Evolutionary conservation across 2,888 invertebrate species (phyloP).

Genomic region (Eupithecia exiguata): DNA sequence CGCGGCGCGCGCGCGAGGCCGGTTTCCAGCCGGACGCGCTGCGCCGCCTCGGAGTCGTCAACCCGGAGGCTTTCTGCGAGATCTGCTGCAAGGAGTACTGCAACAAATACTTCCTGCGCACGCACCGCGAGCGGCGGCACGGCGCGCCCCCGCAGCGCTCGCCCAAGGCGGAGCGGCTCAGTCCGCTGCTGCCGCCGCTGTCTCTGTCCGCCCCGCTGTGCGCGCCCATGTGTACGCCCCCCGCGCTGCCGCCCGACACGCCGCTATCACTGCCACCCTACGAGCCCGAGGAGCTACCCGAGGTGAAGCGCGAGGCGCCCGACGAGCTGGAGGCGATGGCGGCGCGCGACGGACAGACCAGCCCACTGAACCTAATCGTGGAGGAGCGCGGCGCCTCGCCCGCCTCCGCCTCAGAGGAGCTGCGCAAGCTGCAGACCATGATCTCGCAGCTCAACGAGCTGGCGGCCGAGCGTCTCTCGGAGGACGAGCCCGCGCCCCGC

Average conservation of each 20-base stretch:
- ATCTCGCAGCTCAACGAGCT: slow-evolving; percentile 93
- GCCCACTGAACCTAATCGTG: slow-evolving; percentile 91
- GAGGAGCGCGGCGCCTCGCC: slow-evolving; percentile 85
- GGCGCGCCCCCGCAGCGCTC: slow-evolving; percentile 85
- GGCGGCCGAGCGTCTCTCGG: slow-evolving; percentile 82
- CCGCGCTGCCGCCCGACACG: slow-evolving; percentile 89
- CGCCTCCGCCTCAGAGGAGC: slow-evolving; percentile 90
- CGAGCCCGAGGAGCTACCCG: slow-evolving; percentile 67
- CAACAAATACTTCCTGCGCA: slow-evolving; percentile 95
- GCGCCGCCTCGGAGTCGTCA: slow-evolving; percentile 90
- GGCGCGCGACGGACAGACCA: slow-evolving; percentile 86
- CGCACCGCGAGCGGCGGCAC: slow-evolving; percentile 97
- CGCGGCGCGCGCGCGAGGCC: slow-evolving; percentile 87
- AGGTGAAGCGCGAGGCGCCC: slow-evolving; percentile 80
- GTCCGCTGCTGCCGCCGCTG: slow-evolving; percentile 74
- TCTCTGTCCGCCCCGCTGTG: slow-evolving; percentile 24
- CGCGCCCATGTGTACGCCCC: slow-evolving; percentile 81
- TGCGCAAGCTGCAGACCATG: slow-evolving; percentile 95
- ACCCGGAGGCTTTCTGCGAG: slow-evolving; percentile 96
- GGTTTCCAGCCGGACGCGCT: slow-evolving; percentile 89
- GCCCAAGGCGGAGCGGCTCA: slow-evolving; percentile 70
- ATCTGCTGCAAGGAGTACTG: slow-evolving; percentile 96
- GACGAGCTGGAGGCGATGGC: slow-evolving; percentile 75
- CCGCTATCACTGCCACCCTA: slow-evolving; percentile 67
- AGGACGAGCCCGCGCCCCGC: slow-evolving; percentile 65